phyloP scores from a whole-genome alignment of 2,888 invertebrate genomes.

The Euclidia mi region DNA sequence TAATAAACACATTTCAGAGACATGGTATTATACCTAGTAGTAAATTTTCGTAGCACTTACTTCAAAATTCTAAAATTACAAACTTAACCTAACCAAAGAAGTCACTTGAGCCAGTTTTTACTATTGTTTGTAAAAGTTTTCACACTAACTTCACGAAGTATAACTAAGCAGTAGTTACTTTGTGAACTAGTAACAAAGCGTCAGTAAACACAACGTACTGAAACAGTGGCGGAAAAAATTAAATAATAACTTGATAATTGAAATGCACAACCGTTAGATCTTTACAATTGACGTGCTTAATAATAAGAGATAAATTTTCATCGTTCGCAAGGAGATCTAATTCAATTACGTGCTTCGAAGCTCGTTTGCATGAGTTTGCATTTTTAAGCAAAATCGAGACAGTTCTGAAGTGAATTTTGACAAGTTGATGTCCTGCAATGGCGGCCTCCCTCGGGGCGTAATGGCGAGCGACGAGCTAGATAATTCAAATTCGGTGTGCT shows the following conservation, averaged over 20 bases:
- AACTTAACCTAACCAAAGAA: too few relatives aligned
- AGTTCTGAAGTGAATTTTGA: slow-evolving; percentile 76
- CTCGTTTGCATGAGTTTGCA: slow-evolving; percentile 89
- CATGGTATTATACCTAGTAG: too few relatives aligned
- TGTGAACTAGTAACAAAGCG: too few relatives aligned
- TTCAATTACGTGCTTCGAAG: slow-evolving; percentile 82
- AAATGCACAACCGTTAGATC: slow-evolving; percentile 77
- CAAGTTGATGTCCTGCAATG: slow-evolving; percentile 73
- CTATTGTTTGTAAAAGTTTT: too few relatives aligned
- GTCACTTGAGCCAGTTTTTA: too few relatives aligned
- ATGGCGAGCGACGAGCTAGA: slow-evolving; percentile 57
- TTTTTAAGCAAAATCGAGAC: slow-evolving; percentile 83
- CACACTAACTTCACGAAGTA: too few relatives aligned
- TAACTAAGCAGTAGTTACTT: too few relatives aligned
- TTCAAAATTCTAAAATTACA: too few relatives aligned
- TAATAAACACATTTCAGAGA: too few relatives aligned
- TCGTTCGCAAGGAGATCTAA: slow-evolving; percentile 82
- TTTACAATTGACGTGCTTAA: slow-evolving; percentile 79
- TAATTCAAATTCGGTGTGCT: slow-evolving; percentile 58
- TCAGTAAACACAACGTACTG: slow-evolving; percentile 19
- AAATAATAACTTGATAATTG: slow-evolving; percentile 74
- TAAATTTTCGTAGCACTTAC: too few relatives aligned
- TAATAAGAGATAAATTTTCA: slow-evolving; percentile 78
- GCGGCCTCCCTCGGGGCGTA: slow-evolving; percentile 57
- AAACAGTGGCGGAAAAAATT: slow-evolving; percentile 49